Evolutionary conservation across 2,888 invertebrate genomes (phyloP).

Genomic region (Erebia aethiops): DNA sequence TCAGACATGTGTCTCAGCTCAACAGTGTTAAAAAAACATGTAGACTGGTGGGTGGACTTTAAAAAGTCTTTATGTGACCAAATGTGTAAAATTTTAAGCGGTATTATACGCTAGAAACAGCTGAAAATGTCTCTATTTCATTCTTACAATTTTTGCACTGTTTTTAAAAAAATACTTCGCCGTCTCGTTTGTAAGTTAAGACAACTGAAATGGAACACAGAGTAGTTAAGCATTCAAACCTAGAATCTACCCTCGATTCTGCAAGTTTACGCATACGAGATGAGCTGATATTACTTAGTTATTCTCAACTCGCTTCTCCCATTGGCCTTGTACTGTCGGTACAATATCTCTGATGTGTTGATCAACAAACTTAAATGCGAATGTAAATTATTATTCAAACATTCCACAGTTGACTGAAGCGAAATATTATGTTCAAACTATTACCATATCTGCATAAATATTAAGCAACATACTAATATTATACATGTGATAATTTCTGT

Average conservation of each 20-base stretch:
- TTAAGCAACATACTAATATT: too few relatives aligned
- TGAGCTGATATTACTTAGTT: slow-evolving; percentile 60
- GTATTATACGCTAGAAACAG: too few relatives aligned
- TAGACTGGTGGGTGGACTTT: too few relatives aligned
- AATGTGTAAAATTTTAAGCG: too few relatives aligned
- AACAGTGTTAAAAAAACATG: too few relatives aligned
- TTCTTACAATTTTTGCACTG: slow-evolving; percentile 45
- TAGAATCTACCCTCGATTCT: slow-evolving; percentile 32
- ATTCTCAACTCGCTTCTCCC: slow-evolving; percentile 58
- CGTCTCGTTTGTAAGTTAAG: slow-evolving; percentile 33
- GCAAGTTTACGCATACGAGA: slow-evolving; percentile 69
- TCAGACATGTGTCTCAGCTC: too few relatives aligned
- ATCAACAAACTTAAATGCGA: slow-evolving; percentile 46
- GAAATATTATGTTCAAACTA: slow-evolving; percentile 22
- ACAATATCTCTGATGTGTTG: slow-evolving; percentile 67
- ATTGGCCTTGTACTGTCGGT: slow-evolving; percentile 67
- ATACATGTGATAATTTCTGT: too few relatives aligned
- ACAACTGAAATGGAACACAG: slow-evolving; percentile 40
- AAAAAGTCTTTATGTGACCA: too few relatives aligned
- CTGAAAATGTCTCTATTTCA: too few relatives aligned
- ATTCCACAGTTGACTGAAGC: slow-evolving; percentile 29
- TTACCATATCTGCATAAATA: slow-evolving; percentile 8
- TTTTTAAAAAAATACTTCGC: slow-evolving; percentile 44
- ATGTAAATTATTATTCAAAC: slow-evolving; percentile 40
- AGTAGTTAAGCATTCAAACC: slow-evolving; percentile 36